These are phyloP conservation scores for Ischnus inquisitorius DNA, from an alignment of 2,888 invertebrate genomes.

Conservation along the genomic window DNA sequence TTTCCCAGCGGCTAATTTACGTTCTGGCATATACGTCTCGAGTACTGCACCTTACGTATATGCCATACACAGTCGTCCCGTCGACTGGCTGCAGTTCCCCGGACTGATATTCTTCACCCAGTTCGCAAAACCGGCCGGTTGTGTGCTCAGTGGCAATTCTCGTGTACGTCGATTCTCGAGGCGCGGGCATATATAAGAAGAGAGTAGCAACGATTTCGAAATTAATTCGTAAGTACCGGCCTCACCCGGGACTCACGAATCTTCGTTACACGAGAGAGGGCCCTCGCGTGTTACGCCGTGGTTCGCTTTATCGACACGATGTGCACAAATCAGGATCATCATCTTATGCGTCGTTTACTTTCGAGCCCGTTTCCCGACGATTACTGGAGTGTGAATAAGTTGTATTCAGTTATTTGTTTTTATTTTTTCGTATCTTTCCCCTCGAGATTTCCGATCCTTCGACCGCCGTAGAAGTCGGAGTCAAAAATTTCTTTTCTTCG, in stretches of 20 bases:
- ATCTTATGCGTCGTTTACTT: constrained; percentile 30
- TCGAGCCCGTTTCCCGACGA: constrained; percentile 38
- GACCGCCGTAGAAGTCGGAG: neutral
- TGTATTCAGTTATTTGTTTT: constrained; percentile 12
- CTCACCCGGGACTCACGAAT: constrained; percentile 27
- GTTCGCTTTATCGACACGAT: constrained; percentile 40
- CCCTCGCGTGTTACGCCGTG: constrained; percentile 55
- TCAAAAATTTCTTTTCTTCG: neutral
- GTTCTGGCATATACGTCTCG: constrained; percentile 55
- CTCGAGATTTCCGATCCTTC: neutral
- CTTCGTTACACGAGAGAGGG: neutral
- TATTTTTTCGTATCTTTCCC: constrained; percentile 17
- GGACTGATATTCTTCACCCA: constrained; percentile 14
- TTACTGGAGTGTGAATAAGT: constrained; percentile 26
- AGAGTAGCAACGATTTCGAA: constrained; percentile 57
- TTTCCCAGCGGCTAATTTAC: constrained; percentile 70
- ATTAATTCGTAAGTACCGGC: constrained; percentile 60
- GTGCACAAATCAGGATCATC: constrained; percentile 43
- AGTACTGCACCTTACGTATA: constrained; percentile 20
- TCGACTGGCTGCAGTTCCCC: constrained; percentile 5
- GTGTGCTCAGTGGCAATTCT: neutral
- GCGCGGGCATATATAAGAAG: constrained; percentile 13
- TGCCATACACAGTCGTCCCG: neutral
- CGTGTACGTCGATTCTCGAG: constrained; percentile 32
- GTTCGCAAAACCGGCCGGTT: constrained; percentile 31